A percentile compares a stretch with the other conserved stretches of the same genome.
phyloP scores from a whole-genome alignment of 2,113 vertebrate genomes.

The Takifugu flavidus region DNA sequence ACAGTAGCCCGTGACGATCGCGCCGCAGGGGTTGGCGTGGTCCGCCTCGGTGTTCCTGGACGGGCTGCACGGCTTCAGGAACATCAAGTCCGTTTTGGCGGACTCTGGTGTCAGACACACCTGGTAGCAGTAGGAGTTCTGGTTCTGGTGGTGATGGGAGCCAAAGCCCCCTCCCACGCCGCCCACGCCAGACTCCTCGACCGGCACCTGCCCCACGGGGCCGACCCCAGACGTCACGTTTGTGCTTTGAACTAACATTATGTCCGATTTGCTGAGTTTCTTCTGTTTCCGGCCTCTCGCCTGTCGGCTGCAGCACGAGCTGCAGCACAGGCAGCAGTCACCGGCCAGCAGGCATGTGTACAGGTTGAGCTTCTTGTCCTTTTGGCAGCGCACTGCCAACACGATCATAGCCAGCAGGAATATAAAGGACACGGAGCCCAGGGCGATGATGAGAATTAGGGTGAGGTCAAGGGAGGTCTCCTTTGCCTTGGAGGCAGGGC shows the following conservation, averaged over 20 bases:
- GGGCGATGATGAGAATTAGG: constrained; percentile 95
- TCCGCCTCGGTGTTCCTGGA: constrained; percentile 88
- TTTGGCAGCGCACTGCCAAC: constrained; percentile 93
- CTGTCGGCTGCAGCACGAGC: constrained; percentile 87
- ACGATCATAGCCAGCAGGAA: constrained; percentile 98
- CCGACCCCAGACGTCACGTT: constrained; percentile 74
- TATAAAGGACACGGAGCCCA: constrained; percentile 95
- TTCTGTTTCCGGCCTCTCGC: constrained; percentile 83
- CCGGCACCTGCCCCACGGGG: constrained; percentile 82
- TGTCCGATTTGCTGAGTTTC: constrained; percentile 98
- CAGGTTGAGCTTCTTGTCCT: constrained; percentile 96
- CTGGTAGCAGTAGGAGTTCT: constrained; percentile 98
- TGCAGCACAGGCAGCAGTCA: constrained; percentile 89
- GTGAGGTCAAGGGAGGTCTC: constrained; percentile 92
- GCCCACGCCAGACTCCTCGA: constrained; percentile 82
- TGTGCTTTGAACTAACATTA: constrained; percentile 97
- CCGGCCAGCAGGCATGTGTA: constrained; percentile 88
- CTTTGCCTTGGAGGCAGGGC: constrained; percentile 72
- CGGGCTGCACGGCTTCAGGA: constrained; percentile 95
- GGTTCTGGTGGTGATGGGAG: constrained; percentile 90
- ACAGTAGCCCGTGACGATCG: constrained; percentile 89
- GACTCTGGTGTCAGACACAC: constrained; percentile 98
- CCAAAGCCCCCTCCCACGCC: constrained; percentile 82
- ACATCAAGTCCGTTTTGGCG: constrained; percentile 98
- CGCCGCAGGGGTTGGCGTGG: constrained; percentile 90